Base-by-base conservation (phyloP, 2,113 vertebrate genomes). In the Pomatostomus ruficeps region DNA sequence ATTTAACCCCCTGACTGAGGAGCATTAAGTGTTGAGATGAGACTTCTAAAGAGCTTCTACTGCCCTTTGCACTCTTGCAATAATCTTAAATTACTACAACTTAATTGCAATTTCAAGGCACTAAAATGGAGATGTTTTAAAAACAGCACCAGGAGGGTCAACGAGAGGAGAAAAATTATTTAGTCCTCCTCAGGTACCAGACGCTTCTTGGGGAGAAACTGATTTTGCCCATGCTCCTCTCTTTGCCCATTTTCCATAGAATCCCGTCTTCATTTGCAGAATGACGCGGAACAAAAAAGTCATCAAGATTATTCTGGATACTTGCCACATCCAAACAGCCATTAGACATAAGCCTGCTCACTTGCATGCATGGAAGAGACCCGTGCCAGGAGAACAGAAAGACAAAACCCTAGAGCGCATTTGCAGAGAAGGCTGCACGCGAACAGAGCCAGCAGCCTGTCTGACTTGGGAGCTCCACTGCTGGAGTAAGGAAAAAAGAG, bases 1-100 rank as follows among this genome's bases (percentile, higher is more conserved):
- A 97, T 98, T 98, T 98, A 98, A 98, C 97, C 97, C 97, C 95
- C 96, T 85, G 95, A 97, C 91, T 93, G 94, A 95, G 89, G 89
- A 95, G 94, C 94, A 96, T 96, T 97, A 97, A 96, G 91, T 90
- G 85, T 91, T 88, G 96, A 97, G 91, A 97, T 83, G 94, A 97
- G 96, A 90, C 95, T 97, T 96, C 97, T 90, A 97, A 97, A 97
- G 97, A 97, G 96, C 96, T 94, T 96, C 97, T 68, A 52, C 48
- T 95, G 89, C 93, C 96, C 97, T 97, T 87, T 97, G 92, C 93
- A 95, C 95, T 88, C 67, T 93, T 21, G 81, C 93, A 97, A 95
- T 96, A 97, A 97, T 96, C 97, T 97, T 97, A 97, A 97, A 98
- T 98, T 97, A 97, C 91, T 91, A 91, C 93, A 96, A 96, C 85